Conservation (phyloP, 1,140 invertebrate species). For the Probaryconus sp. region DNA sequence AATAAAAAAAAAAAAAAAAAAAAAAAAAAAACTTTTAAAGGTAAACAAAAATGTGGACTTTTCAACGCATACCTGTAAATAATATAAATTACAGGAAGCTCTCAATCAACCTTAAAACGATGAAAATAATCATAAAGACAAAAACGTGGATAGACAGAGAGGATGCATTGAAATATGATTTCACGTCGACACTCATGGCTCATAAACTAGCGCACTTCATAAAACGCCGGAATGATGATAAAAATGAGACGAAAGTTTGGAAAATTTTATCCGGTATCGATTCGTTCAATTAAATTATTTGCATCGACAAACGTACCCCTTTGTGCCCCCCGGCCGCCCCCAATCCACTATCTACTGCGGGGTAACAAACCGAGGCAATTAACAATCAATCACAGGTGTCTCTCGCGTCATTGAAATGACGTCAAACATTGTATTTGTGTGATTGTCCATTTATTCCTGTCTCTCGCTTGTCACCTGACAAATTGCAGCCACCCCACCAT, state of each 20-base stretch:
- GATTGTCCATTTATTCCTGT: constrained; percentile 79
- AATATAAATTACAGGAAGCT: no score
- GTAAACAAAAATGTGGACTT: no score
- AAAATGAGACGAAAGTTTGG: constrained; percentile 43
- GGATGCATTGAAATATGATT: no score
- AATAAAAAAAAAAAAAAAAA: no score
- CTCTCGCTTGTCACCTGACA: constrained; percentile 77
- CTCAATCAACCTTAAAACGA: no score
- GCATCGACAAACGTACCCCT: constrained; percentile 61
- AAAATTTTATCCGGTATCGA: constrained; percentile 63
- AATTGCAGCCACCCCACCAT: constrained; percentile 68
- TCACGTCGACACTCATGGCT: neutral
- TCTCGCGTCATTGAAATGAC: constrained; percentile 79
- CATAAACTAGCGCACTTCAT: constrained; percentile 21
- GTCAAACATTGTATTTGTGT: constrained; percentile 79
- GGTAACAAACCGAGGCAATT: constrained; percentile 79
- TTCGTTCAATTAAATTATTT: constrained; percentile 75
- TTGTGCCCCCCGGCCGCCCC: constrained; percentile 32
- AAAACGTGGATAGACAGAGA: no score
- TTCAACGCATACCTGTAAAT: no score
- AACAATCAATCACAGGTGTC: constrained; percentile 79
- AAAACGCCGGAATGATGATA: constrained; percentile 37
- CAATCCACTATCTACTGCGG: constrained; percentile 61
- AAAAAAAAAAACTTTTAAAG: no score
- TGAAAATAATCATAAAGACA: neutral